phyloP scores from a whole-genome alignment of 35 echinoderm and acorn worm species.

The Ophiothrix spiculata region DNA sequence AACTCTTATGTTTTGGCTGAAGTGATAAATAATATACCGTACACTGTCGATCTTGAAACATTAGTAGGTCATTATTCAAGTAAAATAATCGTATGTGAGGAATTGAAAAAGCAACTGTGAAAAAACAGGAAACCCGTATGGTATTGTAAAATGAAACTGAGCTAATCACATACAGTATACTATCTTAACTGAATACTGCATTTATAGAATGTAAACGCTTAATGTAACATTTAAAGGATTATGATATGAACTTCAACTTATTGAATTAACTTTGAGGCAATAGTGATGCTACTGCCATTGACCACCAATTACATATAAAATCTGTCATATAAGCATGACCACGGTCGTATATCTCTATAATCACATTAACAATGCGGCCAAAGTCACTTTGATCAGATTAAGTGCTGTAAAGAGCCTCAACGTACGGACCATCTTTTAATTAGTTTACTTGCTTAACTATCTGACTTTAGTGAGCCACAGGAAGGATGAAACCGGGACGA shows the following conservation, averaged over 20 bases:
- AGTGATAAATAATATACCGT: too few relatives aligned
- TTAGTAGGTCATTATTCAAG: too few relatives aligned
- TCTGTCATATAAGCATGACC: background rate
- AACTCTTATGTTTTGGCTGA: too few relatives aligned
- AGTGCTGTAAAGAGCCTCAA: background rate
- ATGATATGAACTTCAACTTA: background rate
- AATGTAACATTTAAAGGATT: background rate
- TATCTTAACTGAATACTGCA: too few relatives aligned
- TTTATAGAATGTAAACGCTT: background rate
- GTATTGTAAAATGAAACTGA: too few relatives aligned
- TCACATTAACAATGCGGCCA: background rate
- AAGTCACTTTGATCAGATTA: background rate
- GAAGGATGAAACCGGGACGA: background rate
- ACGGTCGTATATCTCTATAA: background rate
- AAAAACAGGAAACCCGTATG: too few relatives aligned
- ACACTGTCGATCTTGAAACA: too few relatives aligned
- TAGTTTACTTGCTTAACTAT: background rate
- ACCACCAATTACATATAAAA: background rate
- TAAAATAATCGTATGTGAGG: too few relatives aligned
- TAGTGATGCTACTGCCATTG: background rate
- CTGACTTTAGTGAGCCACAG: background rate
- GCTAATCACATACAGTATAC: too few relatives aligned
- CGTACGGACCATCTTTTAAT: background rate
- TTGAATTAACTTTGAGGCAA: background rate
- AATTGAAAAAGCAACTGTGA: too few relatives aligned